These are phyloP conservation scores for Erpetoichthys calabaricus DNA, from an alignment of 2,797 vertebrate genomes.

Conservation along the genomic window DNA sequence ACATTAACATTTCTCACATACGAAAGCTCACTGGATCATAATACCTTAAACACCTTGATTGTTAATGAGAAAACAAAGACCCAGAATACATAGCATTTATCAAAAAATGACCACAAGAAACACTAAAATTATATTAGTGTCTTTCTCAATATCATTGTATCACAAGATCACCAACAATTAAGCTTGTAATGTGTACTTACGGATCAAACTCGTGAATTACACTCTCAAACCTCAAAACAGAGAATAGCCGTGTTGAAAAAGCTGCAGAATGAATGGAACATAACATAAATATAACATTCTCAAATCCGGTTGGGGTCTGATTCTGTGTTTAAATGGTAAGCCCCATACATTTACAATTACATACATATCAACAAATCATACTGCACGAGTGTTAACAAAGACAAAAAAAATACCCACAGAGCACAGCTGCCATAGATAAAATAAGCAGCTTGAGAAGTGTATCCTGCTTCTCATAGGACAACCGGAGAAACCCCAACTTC, in stretches of 20 bases:
- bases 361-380: not conserved
- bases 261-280: constrained; percentile 42
- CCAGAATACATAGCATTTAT: not conserved
- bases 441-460: constrained; percentile 96
- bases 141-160: no score
- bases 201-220: constrained; percentile 98
- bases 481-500: constrained; percentile 83
- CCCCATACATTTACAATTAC: no score
- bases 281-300: not conserved
- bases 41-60: not conserved
- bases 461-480: constrained; percentile 98
- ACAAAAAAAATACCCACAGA: constrained; percentile 59
- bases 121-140: no score
- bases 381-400: not conserved
- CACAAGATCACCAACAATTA: no score
- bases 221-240: constrained; percentile 90
- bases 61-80: not conserved
- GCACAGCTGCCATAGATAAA: constrained; percentile 89
- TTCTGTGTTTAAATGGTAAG: no score
- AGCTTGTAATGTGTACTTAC: constrained; percentile 53
- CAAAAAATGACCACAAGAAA: not conserved
- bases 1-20: no score
- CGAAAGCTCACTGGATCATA: no score
- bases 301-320: no score
- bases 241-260: constrained; percentile 91